phyloP scores from a whole-genome alignment of 2,797 vertebrate species.

The Graptemys geographica region DNA sequence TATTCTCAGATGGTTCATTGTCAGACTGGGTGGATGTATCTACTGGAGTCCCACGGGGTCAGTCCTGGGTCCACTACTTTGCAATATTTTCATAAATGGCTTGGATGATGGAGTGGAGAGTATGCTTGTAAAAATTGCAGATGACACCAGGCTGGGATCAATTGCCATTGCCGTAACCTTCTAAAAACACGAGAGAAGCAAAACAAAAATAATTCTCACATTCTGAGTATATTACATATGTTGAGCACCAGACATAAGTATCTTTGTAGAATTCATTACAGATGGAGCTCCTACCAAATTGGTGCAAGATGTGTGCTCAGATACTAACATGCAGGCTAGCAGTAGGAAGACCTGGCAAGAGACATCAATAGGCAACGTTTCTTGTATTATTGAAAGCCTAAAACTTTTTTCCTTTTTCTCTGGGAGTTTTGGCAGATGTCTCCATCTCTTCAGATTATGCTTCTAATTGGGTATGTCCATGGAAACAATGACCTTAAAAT shows the following conservation, averaged over 20 bases:
- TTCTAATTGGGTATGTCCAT: constrained; percentile 76
- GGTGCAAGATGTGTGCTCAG: constrained; percentile 81
- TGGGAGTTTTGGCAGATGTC: constrained; percentile 74
- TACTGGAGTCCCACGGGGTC: too few relatives aligned
- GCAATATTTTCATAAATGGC: neutral
- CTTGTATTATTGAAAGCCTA: constrained; percentile 67
- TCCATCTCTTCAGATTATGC: constrained; percentile 69
- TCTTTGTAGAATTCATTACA: constrained; percentile 80
- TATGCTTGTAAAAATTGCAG: neutral
- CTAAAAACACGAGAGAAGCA: constrained; percentile 77
- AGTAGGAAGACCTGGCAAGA: constrained; percentile 70
- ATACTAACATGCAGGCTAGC: constrained; percentile 56
- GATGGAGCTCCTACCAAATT: constrained; percentile 79
- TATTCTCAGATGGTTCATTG: neutral
- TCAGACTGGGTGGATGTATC: neutral
- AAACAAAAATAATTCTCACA: constrained; percentile 55
- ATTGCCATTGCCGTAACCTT: constrained; percentile 64
- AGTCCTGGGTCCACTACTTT: too few relatives aligned
- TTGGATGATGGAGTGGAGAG: neutral
- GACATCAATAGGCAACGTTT: constrained; percentile 50
- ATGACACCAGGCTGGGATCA: neutral
- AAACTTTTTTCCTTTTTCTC: constrained; percentile 43
- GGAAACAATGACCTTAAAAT: constrained; percentile 58
- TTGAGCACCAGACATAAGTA: constrained; percentile 80
- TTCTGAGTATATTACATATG: constrained; percentile 75